phyloP scores from a whole-genome alignment of 1,140 invertebrate genomes.

The Brachionus plicatilis region DNA sequence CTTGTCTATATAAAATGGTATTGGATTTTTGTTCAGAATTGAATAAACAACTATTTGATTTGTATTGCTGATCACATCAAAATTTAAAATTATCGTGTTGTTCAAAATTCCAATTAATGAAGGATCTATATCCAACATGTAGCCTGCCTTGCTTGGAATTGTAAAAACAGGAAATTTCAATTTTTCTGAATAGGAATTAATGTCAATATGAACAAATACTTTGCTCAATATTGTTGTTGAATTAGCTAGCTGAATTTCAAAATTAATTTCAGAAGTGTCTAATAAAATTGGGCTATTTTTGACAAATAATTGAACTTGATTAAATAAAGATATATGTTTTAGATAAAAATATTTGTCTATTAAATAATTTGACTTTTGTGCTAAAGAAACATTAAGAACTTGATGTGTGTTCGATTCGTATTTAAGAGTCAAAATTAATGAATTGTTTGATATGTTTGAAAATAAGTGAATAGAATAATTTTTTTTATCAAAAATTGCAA shows the following conservation, averaged over 20 bases:
- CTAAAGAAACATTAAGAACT: not conserved
- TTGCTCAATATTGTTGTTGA: not conserved
- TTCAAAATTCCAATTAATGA: conserved; percentile 8
- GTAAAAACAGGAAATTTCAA: not conserved
- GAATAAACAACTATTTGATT: not conserved
- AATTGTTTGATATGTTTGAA: not conserved
- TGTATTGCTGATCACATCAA: not conserved
- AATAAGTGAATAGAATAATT: not conserved
- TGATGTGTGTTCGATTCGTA: not conserved
- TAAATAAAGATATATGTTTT: not conserved
- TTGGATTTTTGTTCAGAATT: not conserved
- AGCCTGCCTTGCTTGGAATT: not conserved
- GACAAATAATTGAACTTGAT: not conserved
- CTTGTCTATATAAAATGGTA: conserved; percentile 26
- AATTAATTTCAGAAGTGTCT: not conserved
- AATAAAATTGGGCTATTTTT: not conserved
- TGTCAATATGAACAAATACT: not conserved
- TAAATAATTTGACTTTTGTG: not conserved
- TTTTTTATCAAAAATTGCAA: not conserved
- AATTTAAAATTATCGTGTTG: not conserved
- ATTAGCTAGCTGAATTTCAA: not conserved
- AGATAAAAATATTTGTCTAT: not conserved
- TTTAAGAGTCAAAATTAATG: not conserved
- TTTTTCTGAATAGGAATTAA: not conserved
- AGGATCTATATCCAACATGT: not conserved